Percentiles rank a stretch among this genome's conserved stretches.
Conservation (phyloP, 2,797 vertebrate genomes). For the Thalassophryne amazonica region DNA sequence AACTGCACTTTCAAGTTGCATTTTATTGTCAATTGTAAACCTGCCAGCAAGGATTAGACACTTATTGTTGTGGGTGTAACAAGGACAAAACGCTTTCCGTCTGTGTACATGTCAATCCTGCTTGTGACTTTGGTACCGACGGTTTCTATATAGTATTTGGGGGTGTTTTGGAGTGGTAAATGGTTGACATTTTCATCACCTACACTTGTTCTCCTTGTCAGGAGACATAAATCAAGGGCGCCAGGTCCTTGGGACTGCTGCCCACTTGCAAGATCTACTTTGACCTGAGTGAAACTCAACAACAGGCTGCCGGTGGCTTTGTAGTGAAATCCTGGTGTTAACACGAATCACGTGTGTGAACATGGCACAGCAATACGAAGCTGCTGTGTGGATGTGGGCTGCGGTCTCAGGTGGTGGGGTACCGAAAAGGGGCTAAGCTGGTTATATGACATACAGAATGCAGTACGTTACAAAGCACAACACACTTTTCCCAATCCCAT, state of each 20-base stretch:
- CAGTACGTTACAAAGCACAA: not conserved
- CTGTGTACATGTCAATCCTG: slow-evolving; percentile 31
- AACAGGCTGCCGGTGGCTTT: slow-evolving; percentile 16
- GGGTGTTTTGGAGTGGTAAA: not conserved
- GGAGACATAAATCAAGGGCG: slow-evolving; percentile 23
- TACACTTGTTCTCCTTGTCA: slow-evolving; percentile 19
- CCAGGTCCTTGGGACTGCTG: slow-evolving; percentile 5
- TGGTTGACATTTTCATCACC: slow-evolving; percentile 33
- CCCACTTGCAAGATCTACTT: slow-evolving; percentile 4
- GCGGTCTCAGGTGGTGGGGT: no score
- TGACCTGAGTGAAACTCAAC: slow-evolving; percentile 4
- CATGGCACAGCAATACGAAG: not conserved
- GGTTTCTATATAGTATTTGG: not conserved
- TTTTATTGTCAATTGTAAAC: slow-evolving; percentile 16
- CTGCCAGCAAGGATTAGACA: slow-evolving; percentile 25
- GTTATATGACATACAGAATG: not conserved
- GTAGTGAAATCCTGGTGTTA: slow-evolving; percentile 4
- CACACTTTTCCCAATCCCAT: not conserved
- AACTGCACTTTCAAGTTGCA: not conserved
- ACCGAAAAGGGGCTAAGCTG: not conserved
- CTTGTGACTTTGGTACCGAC: slow-evolving; percentile 19
- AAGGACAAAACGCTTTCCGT: slow-evolving; percentile 29
- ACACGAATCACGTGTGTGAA: slow-evolving; percentile 15
- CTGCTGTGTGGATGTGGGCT: no score
- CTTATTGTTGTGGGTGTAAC: slow-evolving; percentile 31